Evolutionary conservation across 2,113 vertebrate species (phyloP).

Genomic region (Falco punctatus): DNA sequence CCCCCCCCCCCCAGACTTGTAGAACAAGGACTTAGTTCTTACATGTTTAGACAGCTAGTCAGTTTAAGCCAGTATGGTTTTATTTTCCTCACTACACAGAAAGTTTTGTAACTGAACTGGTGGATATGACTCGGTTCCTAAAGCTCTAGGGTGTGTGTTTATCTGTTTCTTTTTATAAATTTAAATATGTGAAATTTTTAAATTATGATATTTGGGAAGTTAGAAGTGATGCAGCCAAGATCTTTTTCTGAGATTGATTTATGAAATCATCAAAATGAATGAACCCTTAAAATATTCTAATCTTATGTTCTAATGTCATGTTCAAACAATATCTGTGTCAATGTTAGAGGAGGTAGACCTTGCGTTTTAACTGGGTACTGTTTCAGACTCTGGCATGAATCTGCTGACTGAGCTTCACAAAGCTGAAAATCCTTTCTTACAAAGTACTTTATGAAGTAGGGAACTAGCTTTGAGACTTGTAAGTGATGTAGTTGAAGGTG

Average conservation of each 20-base stretch:
- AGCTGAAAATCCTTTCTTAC: neutral
- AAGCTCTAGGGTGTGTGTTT: neutral
- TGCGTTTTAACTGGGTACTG: neutral
- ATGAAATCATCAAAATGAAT: neutral
- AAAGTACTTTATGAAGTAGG: neutral
- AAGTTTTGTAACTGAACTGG: neutral
- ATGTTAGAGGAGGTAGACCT: neutral
- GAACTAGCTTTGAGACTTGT: neutral
- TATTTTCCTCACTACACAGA: neutral
- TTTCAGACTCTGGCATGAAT: neutral
- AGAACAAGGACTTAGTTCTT: neutral
- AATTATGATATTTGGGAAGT: neutral
- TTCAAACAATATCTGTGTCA: neutral
- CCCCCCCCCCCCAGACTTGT: neutral
- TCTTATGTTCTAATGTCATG: neutral
- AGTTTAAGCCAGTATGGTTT: neutral
- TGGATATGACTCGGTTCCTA: neutral
- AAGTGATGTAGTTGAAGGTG: neutral
- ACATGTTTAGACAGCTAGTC: too few species aligned
- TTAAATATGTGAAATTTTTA: neutral
- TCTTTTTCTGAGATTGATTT: neutral
- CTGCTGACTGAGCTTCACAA: neutral
- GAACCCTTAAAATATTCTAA: neutral
- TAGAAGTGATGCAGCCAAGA: neutral
- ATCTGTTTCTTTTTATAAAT: neutral